Conservation (phyloP, 2,113 vertebrate genomes). For the Coturnix japonica region DNA sequence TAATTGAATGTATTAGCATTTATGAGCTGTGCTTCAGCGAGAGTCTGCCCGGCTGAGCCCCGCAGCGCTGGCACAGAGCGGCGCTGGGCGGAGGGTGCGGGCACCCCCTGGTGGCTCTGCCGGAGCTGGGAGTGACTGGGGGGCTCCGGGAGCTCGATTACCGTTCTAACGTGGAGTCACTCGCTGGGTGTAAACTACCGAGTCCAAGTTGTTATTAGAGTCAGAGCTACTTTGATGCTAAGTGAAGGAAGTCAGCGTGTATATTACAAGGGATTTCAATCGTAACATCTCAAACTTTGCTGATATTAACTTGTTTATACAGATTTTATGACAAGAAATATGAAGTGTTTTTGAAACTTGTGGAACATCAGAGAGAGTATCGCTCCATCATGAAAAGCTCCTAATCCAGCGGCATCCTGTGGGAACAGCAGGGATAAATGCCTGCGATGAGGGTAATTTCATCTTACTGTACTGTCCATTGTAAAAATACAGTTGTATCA, state of each 20-base stretch:
- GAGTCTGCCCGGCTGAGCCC: not conserved
- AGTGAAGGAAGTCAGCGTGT: not conserved
- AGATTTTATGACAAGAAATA: constrained; percentile 96
- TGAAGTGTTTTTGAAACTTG: constrained; percentile 87
- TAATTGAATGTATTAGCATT: not conserved
- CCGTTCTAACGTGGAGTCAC: not conserved
- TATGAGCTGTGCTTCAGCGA: not conserved
- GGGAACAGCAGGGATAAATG: not conserved
- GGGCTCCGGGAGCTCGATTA: too few species aligned
- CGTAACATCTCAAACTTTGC: not conserved
- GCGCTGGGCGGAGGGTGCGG: not conserved
- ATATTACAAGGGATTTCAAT: not conserved
- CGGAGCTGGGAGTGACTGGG: not conserved
- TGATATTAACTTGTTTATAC: not conserved
- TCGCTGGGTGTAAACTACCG: not conserved
- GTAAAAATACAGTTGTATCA: not conserved
- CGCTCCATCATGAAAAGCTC: constrained; percentile 83
- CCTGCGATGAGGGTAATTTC: not conserved
- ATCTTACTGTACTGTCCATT: not conserved
- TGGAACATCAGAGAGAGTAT: constrained; percentile 91
- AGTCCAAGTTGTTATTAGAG: not conserved
- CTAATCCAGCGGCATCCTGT: not conserved
- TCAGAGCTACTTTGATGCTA: not conserved
- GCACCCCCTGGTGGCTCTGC: constrained; percentile 42
- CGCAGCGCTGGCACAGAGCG: too few species aligned